A percentile compares a stretch with the other conserved stretches of the same genome.
Evolutionary conservation across 1,140 invertebrate genomes (phyloP).

Genomic region (Ctenoplectra terminalis): DNA sequence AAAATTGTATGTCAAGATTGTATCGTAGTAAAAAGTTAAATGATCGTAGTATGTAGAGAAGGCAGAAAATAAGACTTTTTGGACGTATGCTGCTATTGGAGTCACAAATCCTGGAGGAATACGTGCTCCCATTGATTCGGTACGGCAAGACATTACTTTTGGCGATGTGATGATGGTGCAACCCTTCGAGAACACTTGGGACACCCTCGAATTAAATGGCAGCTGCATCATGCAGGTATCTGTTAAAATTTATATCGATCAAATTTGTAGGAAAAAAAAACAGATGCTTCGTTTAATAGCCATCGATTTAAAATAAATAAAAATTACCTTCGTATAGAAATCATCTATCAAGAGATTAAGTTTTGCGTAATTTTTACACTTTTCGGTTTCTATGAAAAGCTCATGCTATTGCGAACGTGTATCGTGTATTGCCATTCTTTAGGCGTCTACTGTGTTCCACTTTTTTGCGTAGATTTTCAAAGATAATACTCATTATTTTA

Average conservation of each 20-base stretch:
- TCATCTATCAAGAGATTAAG: too few relatives aligned
- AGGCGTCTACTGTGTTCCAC: background rate
- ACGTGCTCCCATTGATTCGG: conserved; percentile 83
- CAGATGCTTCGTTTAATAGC: too few relatives aligned
- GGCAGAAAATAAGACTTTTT: conserved; percentile 78
- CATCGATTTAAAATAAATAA: too few relatives aligned
- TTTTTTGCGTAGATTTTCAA: too few relatives aligned
- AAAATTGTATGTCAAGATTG: background rate
- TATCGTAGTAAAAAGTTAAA: background rate
- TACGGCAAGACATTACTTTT: conserved; percentile 85
- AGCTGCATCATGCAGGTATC: conserved; percentile 84
- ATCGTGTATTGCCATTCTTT: background rate
- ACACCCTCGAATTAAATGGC: conserved; percentile 86
- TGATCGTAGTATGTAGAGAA: conserved; percentile 74
- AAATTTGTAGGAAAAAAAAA: too few relatives aligned
- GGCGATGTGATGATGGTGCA: conserved; percentile 86
- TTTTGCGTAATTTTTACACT: too few relatives aligned
- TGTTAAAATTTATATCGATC: too few relatives aligned
- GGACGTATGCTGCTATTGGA: conserved; percentile 88
- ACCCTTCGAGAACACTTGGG: conserved; percentile 89
- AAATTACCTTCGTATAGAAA: too few relatives aligned
- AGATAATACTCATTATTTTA: too few relatives aligned
- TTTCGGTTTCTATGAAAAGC: background rate
- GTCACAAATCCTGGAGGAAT: conserved; percentile 89
- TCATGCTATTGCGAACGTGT: background rate